Base-by-base conservation (phyloP, 2,113 vertebrate species). In the Recurvirostra avosetta region DNA sequence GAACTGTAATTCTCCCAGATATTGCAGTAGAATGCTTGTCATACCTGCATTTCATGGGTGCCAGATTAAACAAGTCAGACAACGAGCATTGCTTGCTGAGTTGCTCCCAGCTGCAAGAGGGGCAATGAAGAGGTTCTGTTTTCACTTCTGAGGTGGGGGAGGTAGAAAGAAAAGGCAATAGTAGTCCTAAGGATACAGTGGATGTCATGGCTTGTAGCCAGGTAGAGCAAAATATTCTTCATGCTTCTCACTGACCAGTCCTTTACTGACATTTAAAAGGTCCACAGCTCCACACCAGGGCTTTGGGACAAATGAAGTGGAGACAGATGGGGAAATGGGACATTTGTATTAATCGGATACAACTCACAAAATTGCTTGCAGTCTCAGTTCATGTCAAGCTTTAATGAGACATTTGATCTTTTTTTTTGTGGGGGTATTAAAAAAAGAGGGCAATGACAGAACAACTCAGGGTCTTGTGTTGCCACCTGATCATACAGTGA, bases 31-130 rank as follows among this genome's bases (percentile, higher is more conserved):
- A 88, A 91, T 91, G 78, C 38, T 87, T 97, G 25, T 91, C 93
- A 85, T 95, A 86, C 55, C 78, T 86, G 40, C 40, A 53, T 89
- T 75, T 89, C 59, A 49, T 2, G 43, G 41, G 22, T 93, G 88
- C 67, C 88, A 94, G 80, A 68, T 96, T 74, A 94, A 97, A 96
- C 85, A 94, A 71, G 36, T 58, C 50, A 15, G 63, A 74, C 78
- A 92, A 66, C 12, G 40, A 70, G 7, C 59, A n/a, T 50, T 93
- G n/a, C 47, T 94, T 75, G 58, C 62, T 82, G 81, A 84, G 53
- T 63, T 87, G 45, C 41, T 80, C 68, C 91, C n/a, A 95, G 26
- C 45, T 92, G 70, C 49, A 73, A 56, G 88, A 71, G 26, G 9
- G 26, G 23, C 49, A 80, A 22, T 19, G 50, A 53, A 68, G 56